Base-by-base conservation (phyloP, 2,113 vertebrate species). In the Nesogale talazaci region DNA sequence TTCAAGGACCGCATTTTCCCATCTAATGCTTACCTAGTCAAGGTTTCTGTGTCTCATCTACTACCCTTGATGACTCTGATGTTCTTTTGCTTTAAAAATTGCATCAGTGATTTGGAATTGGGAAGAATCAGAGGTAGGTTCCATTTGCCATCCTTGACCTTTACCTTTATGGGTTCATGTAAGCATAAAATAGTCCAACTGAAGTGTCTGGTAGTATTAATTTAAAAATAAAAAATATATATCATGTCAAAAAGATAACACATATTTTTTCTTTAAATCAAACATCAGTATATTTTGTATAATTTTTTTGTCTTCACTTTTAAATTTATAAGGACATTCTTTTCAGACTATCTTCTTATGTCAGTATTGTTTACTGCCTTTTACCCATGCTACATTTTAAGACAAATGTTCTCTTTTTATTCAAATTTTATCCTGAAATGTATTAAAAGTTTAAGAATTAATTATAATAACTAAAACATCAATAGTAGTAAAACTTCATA, bases 381-480 rank as follows among this genome's bases (percentile, higher is more conserved):
- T 91, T 94, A 91, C 1, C 82, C 29, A 69, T n/a, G 3, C 1
- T 69, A 57, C 5, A 75, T 79, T 87, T 10, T 42, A 74, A 89
- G 22, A 59, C n/a, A 86, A 12, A 19, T 57, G 70, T 46, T 56
- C 52, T 4, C 1, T 63, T 34, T 77, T 59, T 2, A 65, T 52
- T 93, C 67, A 91, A 65, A 63, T 95, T 93, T 29, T 81, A 81
- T 92, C 86, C n/a, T 75, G 19, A 56, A 93, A 61, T 83, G 15
- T 40, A 74, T 15, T 27, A 88, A 76, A 1, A 85, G 74, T 86
- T 90, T 81, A 90, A 93, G 8, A 78, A 12, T 15, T 59, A 81
- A 93, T 38, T 86, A 1, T 78, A 90, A 67, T 81, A n/a, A 87
- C 52, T 74, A 83, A 63, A 31, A 91, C 63, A 2, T 90, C 57